Percentiles rank a stretch among this genome's conserved stretches.
Evolutionary conservation across 2,113 vertebrate species (phyloP).

Genomic region (Coregonus clupeaformis): DNA sequence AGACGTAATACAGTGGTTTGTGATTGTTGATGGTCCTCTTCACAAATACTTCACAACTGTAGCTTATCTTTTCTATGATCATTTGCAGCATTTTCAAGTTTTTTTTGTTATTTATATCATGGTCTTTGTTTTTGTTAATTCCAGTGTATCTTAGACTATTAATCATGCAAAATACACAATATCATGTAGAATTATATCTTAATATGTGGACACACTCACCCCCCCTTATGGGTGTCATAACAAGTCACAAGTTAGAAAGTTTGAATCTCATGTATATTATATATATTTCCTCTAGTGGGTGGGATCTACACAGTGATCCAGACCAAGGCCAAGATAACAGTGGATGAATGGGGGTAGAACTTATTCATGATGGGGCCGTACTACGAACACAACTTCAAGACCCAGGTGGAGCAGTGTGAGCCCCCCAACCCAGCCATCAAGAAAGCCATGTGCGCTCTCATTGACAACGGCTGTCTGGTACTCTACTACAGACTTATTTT

Average conservation of each 20-base stretch:
- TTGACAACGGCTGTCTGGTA: slow-evolving; percentile 87
- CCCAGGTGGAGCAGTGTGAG: slow-evolving; percentile 90
- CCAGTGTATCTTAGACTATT: too few relatives aligned
- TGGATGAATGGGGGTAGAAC: slow-evolving; percentile 96
- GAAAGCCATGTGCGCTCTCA: slow-evolving; percentile 84
- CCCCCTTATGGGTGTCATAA: too few relatives aligned
- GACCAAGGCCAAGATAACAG: slow-evolving; percentile 91
- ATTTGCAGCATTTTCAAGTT: too few relatives aligned
- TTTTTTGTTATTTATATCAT: too few relatives aligned
- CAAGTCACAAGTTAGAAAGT: background rate
- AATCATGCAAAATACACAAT: too few relatives aligned
- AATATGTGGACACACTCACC: background rate
- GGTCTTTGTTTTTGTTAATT: too few relatives aligned
- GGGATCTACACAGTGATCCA: slow-evolving; percentile 98
- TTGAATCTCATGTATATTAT: background rate
- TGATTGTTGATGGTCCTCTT: too few relatives aligned
- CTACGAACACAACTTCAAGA: slow-evolving; percentile 92
- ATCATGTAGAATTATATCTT: background rate
- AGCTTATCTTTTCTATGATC: too few relatives aligned
- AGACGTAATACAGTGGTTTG: too few relatives aligned
- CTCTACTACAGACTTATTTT: background rate
- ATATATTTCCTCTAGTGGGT: slow-evolving; percentile 79
- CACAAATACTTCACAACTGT: too few relatives aligned
- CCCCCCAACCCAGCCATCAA: slow-evolving; percentile 74
- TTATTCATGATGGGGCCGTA: slow-evolving; percentile 94